Evolutionary conservation across 2,113 vertebrate species (phyloP).

Genomic region (Ceuthmochares aereus): DNA sequence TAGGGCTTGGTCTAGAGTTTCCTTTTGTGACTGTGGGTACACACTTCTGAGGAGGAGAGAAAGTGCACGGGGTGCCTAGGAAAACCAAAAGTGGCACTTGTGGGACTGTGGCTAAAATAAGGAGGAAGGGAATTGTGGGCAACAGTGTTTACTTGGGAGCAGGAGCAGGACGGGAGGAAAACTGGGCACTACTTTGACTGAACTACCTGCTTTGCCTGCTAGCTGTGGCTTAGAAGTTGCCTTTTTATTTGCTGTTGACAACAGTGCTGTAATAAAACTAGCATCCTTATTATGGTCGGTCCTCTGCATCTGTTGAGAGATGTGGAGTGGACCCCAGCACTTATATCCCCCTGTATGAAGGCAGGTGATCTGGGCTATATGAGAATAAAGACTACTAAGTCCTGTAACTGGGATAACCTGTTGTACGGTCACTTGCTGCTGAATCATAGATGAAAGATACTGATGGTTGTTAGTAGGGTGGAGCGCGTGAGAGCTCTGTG

Average conservation of each 20-base stretch:
- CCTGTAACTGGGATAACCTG: not conserved
- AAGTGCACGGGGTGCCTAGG: not conserved
- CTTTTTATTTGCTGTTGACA: not conserved
- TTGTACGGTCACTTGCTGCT: not conserved
- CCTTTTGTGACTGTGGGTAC: not conserved
- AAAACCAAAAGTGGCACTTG: not conserved
- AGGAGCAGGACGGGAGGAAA: not conserved
- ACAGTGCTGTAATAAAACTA: not conserved
- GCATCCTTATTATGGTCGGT: not conserved
- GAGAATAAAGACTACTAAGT: not conserved
- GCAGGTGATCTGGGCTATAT: not conserved
- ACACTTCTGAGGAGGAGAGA: not conserved
- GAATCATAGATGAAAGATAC: not conserved
- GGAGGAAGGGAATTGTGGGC: not conserved
- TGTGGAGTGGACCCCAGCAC: not conserved
- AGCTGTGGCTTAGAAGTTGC: not conserved
- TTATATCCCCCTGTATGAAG: not conserved
- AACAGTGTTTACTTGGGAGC: not conserved
- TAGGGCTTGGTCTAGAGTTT: not conserved
- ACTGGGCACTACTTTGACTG: accelerated
- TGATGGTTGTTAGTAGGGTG: not conserved
- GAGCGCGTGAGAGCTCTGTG: not conserved
- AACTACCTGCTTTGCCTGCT: not conserved
- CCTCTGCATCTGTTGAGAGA: accelerated
- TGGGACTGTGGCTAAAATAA: not conserved